Evolutionary conservation across 2,797 vertebrate genomes (phyloP), one percentile per base, ranked within the genome.

Genomic region (Australoheros facetus): DNA sequence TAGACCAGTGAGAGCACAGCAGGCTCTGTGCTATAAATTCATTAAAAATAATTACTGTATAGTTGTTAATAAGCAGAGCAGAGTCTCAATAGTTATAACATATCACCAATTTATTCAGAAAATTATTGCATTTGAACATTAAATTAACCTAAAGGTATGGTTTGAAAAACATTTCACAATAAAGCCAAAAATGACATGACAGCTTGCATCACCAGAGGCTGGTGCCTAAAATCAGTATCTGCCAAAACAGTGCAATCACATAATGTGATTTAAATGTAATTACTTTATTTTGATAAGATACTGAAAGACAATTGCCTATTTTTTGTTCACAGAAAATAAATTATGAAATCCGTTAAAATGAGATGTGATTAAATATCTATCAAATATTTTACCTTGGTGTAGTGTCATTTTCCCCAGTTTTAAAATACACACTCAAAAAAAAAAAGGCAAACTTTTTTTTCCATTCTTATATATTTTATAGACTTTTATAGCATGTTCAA

Each of bases 291-390:
- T 66, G 28, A 19, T 48, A 48, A 48, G 23, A 28, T 48, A 66
- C 16, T 48, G 60, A 66, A 66, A 28, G 23, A 45, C 14, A 2
- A 45, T 45, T 14, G 13, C 39, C 39, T 45, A 45, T 14, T 5
- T 45, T 16, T 45, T 14, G 42, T 45, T 45, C 13, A 28, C 5
- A 7, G 23, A 1, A 1, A 19, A 66, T 1, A 66, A 17, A 30
- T 55, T 23, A 30, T 4, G 16, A 23, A 48, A 2, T 3, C 0
- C 0, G 28, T 26, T 30, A 48, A 66, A 66, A 12, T 30, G 23
- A 66, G 26, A 48, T 48, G 42, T 48, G 42, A 48, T 66, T 66
- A 66, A 45, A 45, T 14, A 14, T 45, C 4, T 45, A 16, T 45
- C 42, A 45, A 16, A 69, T 23, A 51, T 19, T 30, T 30, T 30